phyloP scores from a whole-genome alignment of 1,140 invertebrate genomes.

The Drosophila kikkawai region DNA sequence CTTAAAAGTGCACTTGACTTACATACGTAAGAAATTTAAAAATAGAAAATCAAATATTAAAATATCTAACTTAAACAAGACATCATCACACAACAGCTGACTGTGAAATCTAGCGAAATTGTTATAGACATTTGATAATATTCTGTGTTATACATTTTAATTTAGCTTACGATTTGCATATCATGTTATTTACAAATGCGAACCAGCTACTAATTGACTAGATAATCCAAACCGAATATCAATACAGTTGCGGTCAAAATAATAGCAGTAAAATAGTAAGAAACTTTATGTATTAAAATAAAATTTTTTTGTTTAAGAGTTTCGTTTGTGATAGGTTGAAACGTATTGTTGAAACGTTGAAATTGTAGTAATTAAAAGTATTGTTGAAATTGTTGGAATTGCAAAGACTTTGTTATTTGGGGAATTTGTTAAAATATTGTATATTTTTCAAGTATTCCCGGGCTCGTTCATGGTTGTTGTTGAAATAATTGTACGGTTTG shows the following conservation, averaged over 20 bases:
- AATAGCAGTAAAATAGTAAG: background rate
- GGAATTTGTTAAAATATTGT: too few relatives aligned
- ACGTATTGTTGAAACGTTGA: too few relatives aligned
- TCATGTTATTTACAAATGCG: constrained; percentile 54
- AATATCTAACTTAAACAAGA: constrained; percentile 37
- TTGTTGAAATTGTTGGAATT: too few relatives aligned
- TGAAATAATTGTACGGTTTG: too few relatives aligned
- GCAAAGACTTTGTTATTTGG: too few relatives aligned
- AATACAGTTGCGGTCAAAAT: constrained; percentile 18
- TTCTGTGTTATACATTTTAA: constrained; percentile 56
- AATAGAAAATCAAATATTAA: constrained; percentile 30
- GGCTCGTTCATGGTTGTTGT: too few relatives aligned
- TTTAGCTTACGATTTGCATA: constrained; percentile 43
- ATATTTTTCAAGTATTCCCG: too few relatives aligned
- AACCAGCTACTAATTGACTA: constrained; percentile 53
- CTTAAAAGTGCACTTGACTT: constrained; percentile 25
- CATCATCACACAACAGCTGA: constrained; percentile 23
- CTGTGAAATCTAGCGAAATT: constrained; percentile 36
- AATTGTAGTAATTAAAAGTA: too few relatives aligned
- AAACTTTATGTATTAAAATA: background rate
- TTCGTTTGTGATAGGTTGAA: too few relatives aligned
- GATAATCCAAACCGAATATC: constrained; percentile 43
- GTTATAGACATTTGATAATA: constrained; percentile 57
- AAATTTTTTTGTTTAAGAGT: too few relatives aligned
- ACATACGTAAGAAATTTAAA: constrained; percentile 32